A percentile compares a stretch with the other conserved stretches of the same genome.
Evolutionary conservation across 1,140 invertebrate species (phyloP).

Genomic region (Diorhabda sublineata): DNA sequence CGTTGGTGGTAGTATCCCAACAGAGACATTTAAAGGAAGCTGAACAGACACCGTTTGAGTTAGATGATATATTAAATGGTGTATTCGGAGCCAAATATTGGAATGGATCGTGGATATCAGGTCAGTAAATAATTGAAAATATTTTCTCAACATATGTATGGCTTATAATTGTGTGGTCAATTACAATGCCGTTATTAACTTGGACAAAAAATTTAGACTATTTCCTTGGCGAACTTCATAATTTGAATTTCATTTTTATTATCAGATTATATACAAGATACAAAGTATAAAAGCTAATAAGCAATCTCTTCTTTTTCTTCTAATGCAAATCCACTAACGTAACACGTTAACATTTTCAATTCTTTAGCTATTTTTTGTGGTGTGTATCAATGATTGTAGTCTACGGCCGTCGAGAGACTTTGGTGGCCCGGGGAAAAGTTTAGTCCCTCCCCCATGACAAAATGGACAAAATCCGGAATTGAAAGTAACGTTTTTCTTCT

Average conservation of each 20-base stretch:
- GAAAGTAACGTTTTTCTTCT: too few relatives aligned
- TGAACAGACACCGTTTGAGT: conserved; percentile 21
- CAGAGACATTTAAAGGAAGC: background rate
- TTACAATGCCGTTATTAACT: too few relatives aligned
- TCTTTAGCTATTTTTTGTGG: too few relatives aligned
- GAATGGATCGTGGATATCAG: conserved; percentile 51
- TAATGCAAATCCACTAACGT: too few relatives aligned
- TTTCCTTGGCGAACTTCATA: background rate
- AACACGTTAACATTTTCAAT: too few relatives aligned
- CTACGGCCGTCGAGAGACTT: too few relatives aligned
- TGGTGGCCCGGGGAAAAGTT: too few relatives aligned
- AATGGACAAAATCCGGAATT: too few relatives aligned
- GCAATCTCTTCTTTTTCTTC: background rate
- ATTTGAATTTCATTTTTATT: background rate
- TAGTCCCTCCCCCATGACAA: too few relatives aligned
- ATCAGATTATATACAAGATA: background rate
- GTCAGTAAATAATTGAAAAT: conserved; percentile 24
- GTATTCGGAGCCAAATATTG: conserved; percentile 45
- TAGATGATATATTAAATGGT: conserved; percentile 28
- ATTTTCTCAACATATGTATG: background rate
- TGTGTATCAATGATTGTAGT: too few relatives aligned
- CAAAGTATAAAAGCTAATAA: background rate
- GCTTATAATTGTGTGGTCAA: background rate
- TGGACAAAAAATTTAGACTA: too few relatives aligned
- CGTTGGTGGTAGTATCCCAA: conserved; percentile 41